Evolutionary conservation across 2,888 invertebrate genomes (phyloP).

Genomic region (Malthinus seriepunctatus): DNA sequence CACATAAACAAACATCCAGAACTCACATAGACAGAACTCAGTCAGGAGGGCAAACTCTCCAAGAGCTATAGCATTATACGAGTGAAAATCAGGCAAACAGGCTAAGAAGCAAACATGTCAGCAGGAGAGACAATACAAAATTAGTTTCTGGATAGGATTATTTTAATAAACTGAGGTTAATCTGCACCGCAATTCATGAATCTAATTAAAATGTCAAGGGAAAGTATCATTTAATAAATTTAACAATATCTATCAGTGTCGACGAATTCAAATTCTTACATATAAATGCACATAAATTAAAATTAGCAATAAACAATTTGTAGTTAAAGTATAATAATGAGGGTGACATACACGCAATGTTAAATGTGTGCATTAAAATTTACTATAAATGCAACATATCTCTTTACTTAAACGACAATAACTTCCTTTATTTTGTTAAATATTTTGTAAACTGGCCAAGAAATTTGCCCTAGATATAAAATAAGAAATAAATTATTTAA

Average conservation of each 20-base stretch:
- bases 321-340: neutral
- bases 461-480: slow-evolving; percentile 3
- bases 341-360: neutral
- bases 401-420: neutral
- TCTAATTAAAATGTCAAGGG: neutral
- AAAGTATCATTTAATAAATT: neutral
- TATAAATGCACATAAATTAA: neutral
- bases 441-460: slow-evolving; percentile 1
- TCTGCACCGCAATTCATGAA: neutral
- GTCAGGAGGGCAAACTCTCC: too few species aligned
- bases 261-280: neutral
- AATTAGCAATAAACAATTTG: neutral
- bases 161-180: too few species aligned
- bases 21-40: too few species aligned
- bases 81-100: too few species aligned
- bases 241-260: neutral
- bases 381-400: neutral
- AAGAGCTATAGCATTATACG: too few species aligned
- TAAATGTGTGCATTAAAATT: neutral
- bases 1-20: too few species aligned
- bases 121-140: too few species aligned
- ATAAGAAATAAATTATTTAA: too few species aligned
- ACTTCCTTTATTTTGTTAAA: neutral
- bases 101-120: too few species aligned
- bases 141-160: too few species aligned